Base-by-base conservation (phyloP, 2,797 vertebrate genomes). In the Sebastes jordani region DNA sequence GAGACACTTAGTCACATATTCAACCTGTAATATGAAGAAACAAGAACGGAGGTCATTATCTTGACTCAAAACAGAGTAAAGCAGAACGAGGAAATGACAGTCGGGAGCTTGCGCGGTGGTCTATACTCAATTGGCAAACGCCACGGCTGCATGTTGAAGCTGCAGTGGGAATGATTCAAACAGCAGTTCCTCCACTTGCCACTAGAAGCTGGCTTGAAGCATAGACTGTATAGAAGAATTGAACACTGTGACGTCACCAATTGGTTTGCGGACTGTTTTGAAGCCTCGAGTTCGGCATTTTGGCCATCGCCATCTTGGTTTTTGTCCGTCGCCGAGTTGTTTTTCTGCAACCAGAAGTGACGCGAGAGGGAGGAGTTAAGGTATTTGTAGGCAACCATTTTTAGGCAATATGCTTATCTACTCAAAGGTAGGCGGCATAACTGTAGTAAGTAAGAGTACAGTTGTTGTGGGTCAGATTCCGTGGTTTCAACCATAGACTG, bases 1-100 rank as follows among this genome's bases (percentile, higher is more conserved):
- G 56, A 73, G 63, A 62, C 27, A 54, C 38, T 80, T 46, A 34
- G 49, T 74, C 70, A 80, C 63, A 69, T 68, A 67, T 73, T 80
- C 27, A 38, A 25, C 60, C 9, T 23, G 2, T 38, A 11, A 62
- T 11, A 52, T 70, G 20, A 6, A 29, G 55, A 52, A 64, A 60
- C 13, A 65, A 46, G 10, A 79, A 54, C 11, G 13, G 11, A 3
- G 34, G 34, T 55, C 25, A 25, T 13, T 56, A 49, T 36, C 20
- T 42, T 14, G 32, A 60, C n/a, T 72, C 4, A 11, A 52, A 46
- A 36, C 25, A n/a, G 23, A 65, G 16, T 30, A 11, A 63, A 59
- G 22, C 22, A 25, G 58, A 38, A n/a, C 1, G 6, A 20, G 69
- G 64, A 70, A 66, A 74, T 56, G n/a, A 59, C 23, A 62, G 23